These are phyloP conservation scores for Standfussiana lucernea DNA, from an alignment of 2,888 invertebrate species.

Conservation along the genomic window DNA sequence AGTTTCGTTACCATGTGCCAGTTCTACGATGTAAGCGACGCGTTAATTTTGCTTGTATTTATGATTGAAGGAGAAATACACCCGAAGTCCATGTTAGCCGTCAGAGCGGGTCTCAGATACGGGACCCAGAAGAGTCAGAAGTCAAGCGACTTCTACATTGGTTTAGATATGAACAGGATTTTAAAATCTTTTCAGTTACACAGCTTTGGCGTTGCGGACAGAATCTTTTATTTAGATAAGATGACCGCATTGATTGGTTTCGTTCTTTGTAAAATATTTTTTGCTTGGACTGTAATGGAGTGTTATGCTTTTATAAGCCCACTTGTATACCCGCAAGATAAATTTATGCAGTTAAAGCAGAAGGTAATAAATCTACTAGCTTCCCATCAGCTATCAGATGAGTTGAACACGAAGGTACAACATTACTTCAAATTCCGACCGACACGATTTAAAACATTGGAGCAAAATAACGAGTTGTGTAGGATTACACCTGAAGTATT, in stretches of 20 bases:
- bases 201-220: conserved; percentile 56
- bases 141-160: conserved; percentile 34
- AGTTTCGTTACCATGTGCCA: conserved; percentile 31
- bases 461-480: conserved; percentile 44
- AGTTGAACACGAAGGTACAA: conserved; percentile 40
- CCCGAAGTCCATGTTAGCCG: conserved; percentile 12
- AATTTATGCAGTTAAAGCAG: conserved; percentile 12
- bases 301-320: conserved; percentile 63
- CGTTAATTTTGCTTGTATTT: conserved; percentile 25
- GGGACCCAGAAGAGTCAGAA: fast-evolving
- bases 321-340: conserved; percentile 47
- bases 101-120: conserved; percentile 17
- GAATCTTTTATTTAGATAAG: conserved; percentile 61
- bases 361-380: conserved; percentile 20
- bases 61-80: conserved; percentile 2
- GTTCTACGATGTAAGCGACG: conserved; percentile 44
- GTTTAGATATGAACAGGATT: conserved; percentile 65
- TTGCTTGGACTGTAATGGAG: conserved; percentile 70
- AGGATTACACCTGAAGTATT: conserved; percentile 44
- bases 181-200: conserved; percentile 70
- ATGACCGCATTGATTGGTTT: conserved; percentile 64
- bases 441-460: conserved; percentile 21
- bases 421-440: conserved; percentile 50
- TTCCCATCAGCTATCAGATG: conserved; percentile 45
- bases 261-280: conserved; percentile 67